A percentile compares a stretch with the other conserved stretches of the same genome.
phyloP scores from a whole-genome alignment of 2,888 invertebrate genomes.

The Eurytoma californica region DNA sequence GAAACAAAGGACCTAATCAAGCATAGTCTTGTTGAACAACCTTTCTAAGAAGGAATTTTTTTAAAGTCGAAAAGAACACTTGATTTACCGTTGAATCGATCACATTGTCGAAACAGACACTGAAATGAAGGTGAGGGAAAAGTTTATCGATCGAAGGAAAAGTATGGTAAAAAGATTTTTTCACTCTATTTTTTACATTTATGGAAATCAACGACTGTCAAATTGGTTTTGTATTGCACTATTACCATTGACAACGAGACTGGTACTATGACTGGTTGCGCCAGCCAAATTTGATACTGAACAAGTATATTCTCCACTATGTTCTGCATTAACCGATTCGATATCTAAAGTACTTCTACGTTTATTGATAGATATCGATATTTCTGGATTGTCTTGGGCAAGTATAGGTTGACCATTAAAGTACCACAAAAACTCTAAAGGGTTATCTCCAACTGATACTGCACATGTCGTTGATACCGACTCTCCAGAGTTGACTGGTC shows the following conservation, averaged over 20 bases:
- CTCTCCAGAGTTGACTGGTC: slow-evolving; percentile 83
- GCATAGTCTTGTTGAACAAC: no score
- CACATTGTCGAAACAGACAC: no score
- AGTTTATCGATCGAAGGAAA: not conserved
- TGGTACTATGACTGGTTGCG: slow-evolving; percentile 74
- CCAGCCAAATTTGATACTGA: slow-evolving; percentile 77
- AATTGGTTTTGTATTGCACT: not conserved
- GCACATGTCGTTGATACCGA: slow-evolving; percentile 83
- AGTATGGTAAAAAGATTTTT: not conserved
- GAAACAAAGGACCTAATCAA: no score
- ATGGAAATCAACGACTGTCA: no score
- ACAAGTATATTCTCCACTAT: slow-evolving; percentile 78
- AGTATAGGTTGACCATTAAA: slow-evolving; percentile 80
- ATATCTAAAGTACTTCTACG: slow-evolving; percentile 78
- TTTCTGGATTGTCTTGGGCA: slow-evolving; percentile 69
- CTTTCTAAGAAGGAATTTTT: no score
- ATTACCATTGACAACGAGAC: slow-evolving; percentile 75
- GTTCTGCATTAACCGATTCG: slow-evolving; percentile 76
- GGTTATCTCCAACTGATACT: slow-evolving; percentile 84
- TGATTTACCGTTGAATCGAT: no score
- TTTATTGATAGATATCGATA: slow-evolving; percentile 75
- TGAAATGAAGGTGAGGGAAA: not conserved
- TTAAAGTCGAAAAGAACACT: no score
- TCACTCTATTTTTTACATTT: not conserved
- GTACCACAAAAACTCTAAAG: slow-evolving; percentile 85